These are phyloP conservation scores for Sesamia nonagrioides DNA, from an alignment of 1,140 invertebrate genomes.

Conservation along the genomic window DNA sequence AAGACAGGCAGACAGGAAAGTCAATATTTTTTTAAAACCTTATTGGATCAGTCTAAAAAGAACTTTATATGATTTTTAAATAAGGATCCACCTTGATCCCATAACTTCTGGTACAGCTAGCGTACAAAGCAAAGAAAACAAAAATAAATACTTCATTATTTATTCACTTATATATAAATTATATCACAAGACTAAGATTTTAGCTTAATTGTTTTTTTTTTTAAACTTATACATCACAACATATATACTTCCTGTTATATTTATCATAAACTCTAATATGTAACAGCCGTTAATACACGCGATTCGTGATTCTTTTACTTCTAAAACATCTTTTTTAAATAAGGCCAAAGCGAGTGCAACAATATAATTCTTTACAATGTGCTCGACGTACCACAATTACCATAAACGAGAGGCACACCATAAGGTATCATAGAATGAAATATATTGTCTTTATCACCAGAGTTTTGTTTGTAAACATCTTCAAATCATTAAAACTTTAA, in stretches of 20 bases:
- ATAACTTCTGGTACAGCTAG: background rate
- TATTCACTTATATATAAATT: conserved; percentile 85
- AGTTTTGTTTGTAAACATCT: conserved; percentile 53
- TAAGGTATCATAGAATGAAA: conserved; percentile 70
- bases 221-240: conserved; percentile 86
- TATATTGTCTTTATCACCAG: conserved; percentile 80
- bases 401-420: conserved; percentile 70
- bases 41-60: no score
- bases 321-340: conserved; percentile 74
- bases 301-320: conserved; percentile 61
- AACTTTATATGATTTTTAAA: no score
- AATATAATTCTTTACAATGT: conserved; percentile 64
- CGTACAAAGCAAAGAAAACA: conserved; percentile 57
- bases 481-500: conserved; percentile 60
- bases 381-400: conserved; percentile 56
- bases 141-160: conserved; percentile 81
- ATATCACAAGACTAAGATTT: conserved; percentile 86
- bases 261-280: conserved; percentile 77
- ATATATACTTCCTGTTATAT: conserved; percentile 75
- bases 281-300: conserved; percentile 77
- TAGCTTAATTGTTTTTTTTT: conserved; percentile 77
- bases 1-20: no score
- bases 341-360: conserved; percentile 78
- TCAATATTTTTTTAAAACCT: no score
- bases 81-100: no score